These are phyloP conservation scores for Stylophora pistillata DNA, from an alignment of 64 coral and sea anemone species.

Conservation along the genomic window DNA sequence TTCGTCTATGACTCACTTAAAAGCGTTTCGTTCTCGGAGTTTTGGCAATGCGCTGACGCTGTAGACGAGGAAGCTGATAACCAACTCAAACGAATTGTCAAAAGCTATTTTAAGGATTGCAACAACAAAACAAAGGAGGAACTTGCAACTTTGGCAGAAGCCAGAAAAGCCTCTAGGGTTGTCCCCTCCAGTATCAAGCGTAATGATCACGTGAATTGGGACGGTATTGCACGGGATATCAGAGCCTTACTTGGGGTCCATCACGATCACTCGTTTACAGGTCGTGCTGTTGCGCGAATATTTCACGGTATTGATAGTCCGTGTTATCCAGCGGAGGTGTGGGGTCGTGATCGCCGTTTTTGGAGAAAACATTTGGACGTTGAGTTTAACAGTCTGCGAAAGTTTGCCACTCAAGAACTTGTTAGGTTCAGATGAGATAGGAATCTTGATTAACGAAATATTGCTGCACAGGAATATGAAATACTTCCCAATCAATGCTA, in stretches of 20 bases:
- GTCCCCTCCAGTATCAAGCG: constrained; percentile 3
- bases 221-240: constrained; percentile 77
- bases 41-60: constrained; percentile 83
- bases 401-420: constrained; percentile 83
- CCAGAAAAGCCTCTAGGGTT: constrained; percentile 44
- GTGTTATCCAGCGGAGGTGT: constrained; percentile 90
- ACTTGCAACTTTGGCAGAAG: constrained; percentile 46
- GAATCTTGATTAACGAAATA: neutral
- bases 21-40: constrained; percentile 71
- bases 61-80: constrained; percentile 77
- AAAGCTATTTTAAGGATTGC: constrained; percentile 80
- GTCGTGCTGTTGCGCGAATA: constrained; percentile 91
- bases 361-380: constrained; percentile 95
- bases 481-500: no score
- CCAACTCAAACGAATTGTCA: constrained; percentile 72
- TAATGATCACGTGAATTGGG: constrained; percentile 79
- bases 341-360: constrained; percentile 94
- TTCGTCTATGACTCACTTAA: constrained; percentile 71
- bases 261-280: constrained; percentile 81
- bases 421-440: constrained; percentile 63
- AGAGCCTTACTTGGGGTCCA: constrained; percentile 71
- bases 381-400: constrained; percentile 90
- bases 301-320: constrained; percentile 99
- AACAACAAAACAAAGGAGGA: constrained; percentile 74
- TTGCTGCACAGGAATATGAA: no score